These are phyloP conservation scores for Mylabris sibirica DNA, from an alignment of 2,888 invertebrate species.

Conservation along the genomic window DNA sequence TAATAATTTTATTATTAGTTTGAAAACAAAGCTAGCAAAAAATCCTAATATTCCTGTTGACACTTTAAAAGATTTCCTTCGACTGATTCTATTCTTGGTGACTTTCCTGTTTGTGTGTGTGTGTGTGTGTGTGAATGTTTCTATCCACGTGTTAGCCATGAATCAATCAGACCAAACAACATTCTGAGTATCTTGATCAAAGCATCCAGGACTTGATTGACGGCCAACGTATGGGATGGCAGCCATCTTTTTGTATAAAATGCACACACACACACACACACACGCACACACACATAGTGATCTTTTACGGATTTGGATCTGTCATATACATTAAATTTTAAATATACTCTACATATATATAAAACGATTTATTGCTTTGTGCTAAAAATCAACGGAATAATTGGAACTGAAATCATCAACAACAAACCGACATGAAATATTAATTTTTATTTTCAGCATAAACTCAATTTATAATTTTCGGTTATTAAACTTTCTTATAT, in stretches of 20 bases:
- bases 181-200: slow-evolving; percentile 53
- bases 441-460: background rate
- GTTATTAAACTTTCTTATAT: background rate
- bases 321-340: slow-evolving; percentile 5
- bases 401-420: slow-evolving; percentile 8
- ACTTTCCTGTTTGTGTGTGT: slow-evolving; percentile 26
- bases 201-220: slow-evolving; percentile 53
- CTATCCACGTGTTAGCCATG: slow-evolving; percentile 59
- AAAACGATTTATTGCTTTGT: slow-evolving; percentile 3
- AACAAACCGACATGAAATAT: slow-evolving; percentile 3
- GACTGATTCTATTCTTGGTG: slow-evolving; percentile 29
- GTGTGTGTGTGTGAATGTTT: slow-evolving; percentile 24
- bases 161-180: slow-evolving; percentile 57
- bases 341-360: background rate
- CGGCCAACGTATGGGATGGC: slow-evolving; percentile 51
- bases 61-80: slow-evolving; percentile 22
- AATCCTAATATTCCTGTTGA: background rate
- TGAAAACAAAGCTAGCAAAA: background rate
- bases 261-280: background rate
- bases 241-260: slow-evolving; percentile 11
- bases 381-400: slow-evolving; percentile 6
- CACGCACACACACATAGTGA: background rate
- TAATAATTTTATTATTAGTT: slow-evolving; percentile 24
- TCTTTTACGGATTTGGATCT: background rate
- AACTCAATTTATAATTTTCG: background rate